A percentile compares a stretch with the other conserved stretches of the same genome.
Evolutionary conservation across 2,888 invertebrate genomes (phyloP).

Genomic region (Nebria brevicollis): DNA sequence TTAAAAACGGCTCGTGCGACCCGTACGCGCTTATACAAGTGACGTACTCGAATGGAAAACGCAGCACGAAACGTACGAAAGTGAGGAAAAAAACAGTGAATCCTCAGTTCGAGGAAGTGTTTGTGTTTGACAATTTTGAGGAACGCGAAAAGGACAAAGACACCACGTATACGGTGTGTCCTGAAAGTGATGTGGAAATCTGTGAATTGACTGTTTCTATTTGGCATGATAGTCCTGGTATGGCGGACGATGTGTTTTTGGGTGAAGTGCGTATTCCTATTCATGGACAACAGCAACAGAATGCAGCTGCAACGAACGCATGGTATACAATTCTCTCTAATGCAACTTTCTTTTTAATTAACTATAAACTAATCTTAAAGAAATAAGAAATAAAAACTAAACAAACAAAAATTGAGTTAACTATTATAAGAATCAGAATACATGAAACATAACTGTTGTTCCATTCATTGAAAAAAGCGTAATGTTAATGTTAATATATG

Average conservation of each 20-base stretch:
- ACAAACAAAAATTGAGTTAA: no score
- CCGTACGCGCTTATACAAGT: slow-evolving; percentile 87
- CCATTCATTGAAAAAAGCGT: not conserved
- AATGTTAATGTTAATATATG: no score
- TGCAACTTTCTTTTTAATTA: no score
- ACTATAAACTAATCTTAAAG: no score
- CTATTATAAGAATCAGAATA: not conserved
- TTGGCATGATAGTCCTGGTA: slow-evolving; percentile 86
- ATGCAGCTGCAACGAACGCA: slow-evolving; percentile 72
- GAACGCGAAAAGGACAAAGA: slow-evolving; percentile 63
- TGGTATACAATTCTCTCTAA: slow-evolving; percentile 67
- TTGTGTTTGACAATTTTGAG: slow-evolving; percentile 75
- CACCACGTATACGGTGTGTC: slow-evolving; percentile 55
- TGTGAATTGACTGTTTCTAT: slow-evolving; percentile 84
- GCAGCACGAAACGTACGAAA: slow-evolving; percentile 83
- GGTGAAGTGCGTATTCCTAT: slow-evolving; percentile 88
- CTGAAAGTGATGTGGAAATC: slow-evolving; percentile 74
- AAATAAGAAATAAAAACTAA: no score
- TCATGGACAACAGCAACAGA: slow-evolving; percentile 74
- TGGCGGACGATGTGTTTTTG: slow-evolving; percentile 84
- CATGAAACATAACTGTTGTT: not conserved
- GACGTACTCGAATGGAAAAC: slow-evolving; percentile 81
- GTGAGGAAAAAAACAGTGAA: slow-evolving; percentile 90
- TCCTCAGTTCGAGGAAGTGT: slow-evolving; percentile 89
- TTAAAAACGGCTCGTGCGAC: slow-evolving; percentile 91